Evolutionary conservation across 2,888 invertebrate genomes (phyloP), one percentile per base, ranked within the genome.

Genomic region (Laspeyria flexula): DNA sequence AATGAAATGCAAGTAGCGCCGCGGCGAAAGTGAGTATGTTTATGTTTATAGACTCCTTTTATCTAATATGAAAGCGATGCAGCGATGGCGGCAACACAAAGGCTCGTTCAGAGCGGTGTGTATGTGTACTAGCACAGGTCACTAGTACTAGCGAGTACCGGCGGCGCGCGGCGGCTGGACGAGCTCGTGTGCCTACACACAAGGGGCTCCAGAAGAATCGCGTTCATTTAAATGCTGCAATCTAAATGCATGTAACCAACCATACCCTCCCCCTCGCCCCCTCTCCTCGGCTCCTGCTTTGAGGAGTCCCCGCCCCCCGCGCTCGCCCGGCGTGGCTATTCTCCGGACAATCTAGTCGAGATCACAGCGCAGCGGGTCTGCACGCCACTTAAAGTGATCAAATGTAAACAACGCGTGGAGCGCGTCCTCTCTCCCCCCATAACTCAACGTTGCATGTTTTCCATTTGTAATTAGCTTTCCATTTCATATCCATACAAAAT

Each of bases 161-260:
- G n/a, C n/a, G n/a, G n/a, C n/a, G n/a, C n/a, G n/a, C n/a, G n/a
- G n/a, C n/a, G n/a, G n/a, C n/a, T n/a, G n/a, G 5, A 21, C 5
- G 21, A 3, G 5, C 31, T 10, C 10, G 29, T 7, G 30, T 21
- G 29, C n/a, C n/a, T n/a, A n/a, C 18, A 18, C 18, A 18, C 5
- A 25, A 25, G 25, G 12, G n/a, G 4, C 12, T 38, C 15, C 31
- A 34, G 13, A 52, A 55, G 42, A 54, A 60, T 55, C 18, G 52
- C 48, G 30, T 56, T 58, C 48, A 59, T 56, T 60, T 50, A 60
- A 67, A 64, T 52, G 46, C 55, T 33, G 50, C 61, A 55, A 67
- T 66, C 45, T 64, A 67, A 63, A 63, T 61, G 64, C 61, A 61
- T 57, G 53, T 53, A 45, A 46, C 50, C 38, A 37, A 50, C 40